phyloP scores from a whole-genome alignment of 2,113 vertebrate species.

The Anguilla rostrata region DNA sequence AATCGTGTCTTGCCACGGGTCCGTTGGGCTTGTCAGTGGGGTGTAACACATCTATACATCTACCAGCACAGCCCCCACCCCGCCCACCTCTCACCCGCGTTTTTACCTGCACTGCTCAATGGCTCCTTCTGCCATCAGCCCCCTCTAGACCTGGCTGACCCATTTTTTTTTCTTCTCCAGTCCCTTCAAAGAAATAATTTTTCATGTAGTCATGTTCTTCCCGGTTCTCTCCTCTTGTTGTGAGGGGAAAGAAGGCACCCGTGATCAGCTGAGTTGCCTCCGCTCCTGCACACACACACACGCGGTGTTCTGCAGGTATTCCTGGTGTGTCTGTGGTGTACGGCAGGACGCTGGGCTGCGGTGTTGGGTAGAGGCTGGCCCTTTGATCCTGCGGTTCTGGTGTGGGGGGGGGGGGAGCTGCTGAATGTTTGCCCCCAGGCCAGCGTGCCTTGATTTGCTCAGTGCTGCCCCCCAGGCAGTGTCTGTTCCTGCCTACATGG shows the following conservation, averaged over 20 bases:
- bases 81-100: not conserved
- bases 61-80: conserved; percentile 30
- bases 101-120: conserved; percentile 26
- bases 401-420: not conserved
- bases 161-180: conserved; percentile 43
- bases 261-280: not conserved
- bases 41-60: conserved; percentile 76
- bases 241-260: not conserved
- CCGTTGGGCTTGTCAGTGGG: conserved; percentile 81
- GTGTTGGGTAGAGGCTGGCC: conserved; percentile 14
- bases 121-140: conserved; percentile 30
- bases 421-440: conserved; percentile 3
- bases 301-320: not conserved
- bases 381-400: conserved; percentile 24
- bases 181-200: conserved; percentile 53
- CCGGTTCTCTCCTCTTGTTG: conserved; percentile 3
- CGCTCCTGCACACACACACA: not conserved
- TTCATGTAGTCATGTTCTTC: conserved; percentile 41
- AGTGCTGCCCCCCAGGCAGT: conserved; percentile 27
- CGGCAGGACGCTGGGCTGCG: not conserved
- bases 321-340: not conserved
- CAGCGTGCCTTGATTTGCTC: conserved; percentile 20
- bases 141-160: conserved; percentile 56
- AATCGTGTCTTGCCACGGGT: conserved; percentile 86
- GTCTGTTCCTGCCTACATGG: conserved; percentile 14